Percentiles rank a stretch among this genome's conserved stretches.
Evolutionary conservation across 2,113 vertebrate genomes (phyloP).

Genomic region (Pseudois nayaur): DNA sequence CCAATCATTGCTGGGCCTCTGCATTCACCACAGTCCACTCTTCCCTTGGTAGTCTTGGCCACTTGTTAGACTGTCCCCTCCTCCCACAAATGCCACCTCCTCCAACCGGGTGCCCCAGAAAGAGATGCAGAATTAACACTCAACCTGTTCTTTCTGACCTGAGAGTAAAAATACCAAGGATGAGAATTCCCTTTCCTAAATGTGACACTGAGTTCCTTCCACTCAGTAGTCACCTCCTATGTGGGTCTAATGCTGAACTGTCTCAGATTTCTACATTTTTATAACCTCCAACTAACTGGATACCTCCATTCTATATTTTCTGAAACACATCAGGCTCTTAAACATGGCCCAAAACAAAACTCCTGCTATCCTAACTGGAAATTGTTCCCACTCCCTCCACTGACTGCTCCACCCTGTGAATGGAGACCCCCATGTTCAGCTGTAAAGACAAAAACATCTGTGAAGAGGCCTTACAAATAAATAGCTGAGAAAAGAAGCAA

Average conservation of each 20-base stretch:
- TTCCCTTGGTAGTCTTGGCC: not conserved
- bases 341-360: not conserved
- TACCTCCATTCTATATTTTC: not conserved
- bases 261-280: not conserved
- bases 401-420: not conserved
- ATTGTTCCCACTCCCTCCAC: not conserved
- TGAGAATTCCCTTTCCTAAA: not conserved
- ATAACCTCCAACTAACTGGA: not conserved
- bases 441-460: not conserved
- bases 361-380: not conserved
- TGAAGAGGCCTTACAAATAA: not conserved
- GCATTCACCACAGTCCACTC: not conserved
- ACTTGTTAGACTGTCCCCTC: not conserved
- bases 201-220: not conserved
- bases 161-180: not conserved
- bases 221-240: not conserved
- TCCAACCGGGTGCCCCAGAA: not conserved
- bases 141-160: not conserved
- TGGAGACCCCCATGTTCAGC: not conserved
- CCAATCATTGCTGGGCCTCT: not conserved
- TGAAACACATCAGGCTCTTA: not conserved
- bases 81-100: no score
- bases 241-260: not conserved
- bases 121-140: not conserved
- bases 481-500: not conserved